These are phyloP conservation scores for Cyprinodon brontotheroides DNA, from an alignment of 2,113 vertebrate genomes.

Conservation along the genomic window DNA sequence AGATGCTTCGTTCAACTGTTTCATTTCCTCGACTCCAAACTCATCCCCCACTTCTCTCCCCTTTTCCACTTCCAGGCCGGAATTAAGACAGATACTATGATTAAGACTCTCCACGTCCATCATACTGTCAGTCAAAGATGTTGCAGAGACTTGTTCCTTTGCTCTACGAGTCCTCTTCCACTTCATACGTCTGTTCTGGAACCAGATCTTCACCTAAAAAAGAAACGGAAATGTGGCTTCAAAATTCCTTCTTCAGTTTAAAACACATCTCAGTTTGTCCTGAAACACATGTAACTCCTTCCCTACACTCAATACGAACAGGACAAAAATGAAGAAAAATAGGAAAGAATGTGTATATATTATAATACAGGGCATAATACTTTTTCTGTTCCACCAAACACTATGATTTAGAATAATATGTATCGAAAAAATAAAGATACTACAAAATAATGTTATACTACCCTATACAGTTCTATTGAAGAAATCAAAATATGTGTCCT, in stretches of 20 bases:
- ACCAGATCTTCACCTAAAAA: conserved; percentile 86
- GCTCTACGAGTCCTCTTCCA: conserved; percentile 85
- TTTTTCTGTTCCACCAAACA: neutral
- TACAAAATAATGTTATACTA: no score
- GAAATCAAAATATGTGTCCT: no score
- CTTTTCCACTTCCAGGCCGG: conserved; percentile 61
- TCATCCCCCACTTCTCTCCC: conserved; percentile 60
- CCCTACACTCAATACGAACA: neutral
- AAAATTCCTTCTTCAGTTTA: neutral
- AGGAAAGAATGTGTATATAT: neutral
- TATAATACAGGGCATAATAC: neutral
- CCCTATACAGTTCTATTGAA: no score
- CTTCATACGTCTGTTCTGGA: conserved; percentile 87
- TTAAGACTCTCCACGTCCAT: conserved; percentile 41
- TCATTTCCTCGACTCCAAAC: conserved; percentile 51
- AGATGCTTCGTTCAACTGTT: conserved; percentile 35
- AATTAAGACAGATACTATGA: conserved; percentile 60
- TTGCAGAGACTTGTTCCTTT: conserved; percentile 72
- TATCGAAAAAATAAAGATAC: no score
- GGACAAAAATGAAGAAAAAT: neutral
- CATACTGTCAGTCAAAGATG: conserved; percentile 23
- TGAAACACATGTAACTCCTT: neutral
- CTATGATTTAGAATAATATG: no score
- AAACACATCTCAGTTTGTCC: neutral
- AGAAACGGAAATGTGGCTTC: neutral